Percentiles rank a stretch among this genome's conserved stretches.
phyloP scores from a whole-genome alignment of 2,888 invertebrate genomes.

The Eupithecia tripunctaria region DNA sequence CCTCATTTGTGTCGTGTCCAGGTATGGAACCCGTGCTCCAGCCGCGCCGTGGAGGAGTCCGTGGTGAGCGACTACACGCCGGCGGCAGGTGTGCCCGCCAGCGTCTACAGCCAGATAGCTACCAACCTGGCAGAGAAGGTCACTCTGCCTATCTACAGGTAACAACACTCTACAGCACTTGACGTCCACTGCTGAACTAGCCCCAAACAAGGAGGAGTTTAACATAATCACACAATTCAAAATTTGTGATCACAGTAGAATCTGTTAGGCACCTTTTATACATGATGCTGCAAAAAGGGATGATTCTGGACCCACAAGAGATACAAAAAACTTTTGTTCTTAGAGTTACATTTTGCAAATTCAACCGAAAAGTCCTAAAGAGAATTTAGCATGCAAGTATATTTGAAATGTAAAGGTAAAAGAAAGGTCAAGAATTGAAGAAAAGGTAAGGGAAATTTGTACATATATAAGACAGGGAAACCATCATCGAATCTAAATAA shows the following conservation, averaged over 20 bases:
- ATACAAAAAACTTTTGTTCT: no score
- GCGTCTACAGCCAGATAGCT: slow-evolving; percentile 78
- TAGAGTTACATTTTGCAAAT: no score
- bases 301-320: no score
- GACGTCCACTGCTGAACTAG: not conserved
- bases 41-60: slow-evolving; percentile 57
- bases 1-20: slow-evolving; percentile 42
- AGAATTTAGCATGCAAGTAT: no score
- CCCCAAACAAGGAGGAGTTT: no score
- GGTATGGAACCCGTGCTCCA: slow-evolving; percentile 57
- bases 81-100: slow-evolving; percentile 53
- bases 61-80: slow-evolving; percentile 79
- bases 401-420: not conserved
- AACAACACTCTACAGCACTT: not conserved
- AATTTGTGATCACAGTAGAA: not conserved
- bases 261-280: no score
- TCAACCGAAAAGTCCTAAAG: no score
- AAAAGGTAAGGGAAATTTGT: not conserved
- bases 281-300: no score
- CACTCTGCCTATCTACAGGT: slow-evolving; percentile 77
- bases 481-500: not conserved
- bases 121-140: slow-evolving; percentile 76
- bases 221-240: not conserved
- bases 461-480: not conserved
- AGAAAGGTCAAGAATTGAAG: not conserved